These are phyloP conservation scores for Mesocricetus auratus DNA, from an alignment of 2,113 vertebrate genomes.

Conservation along the genomic window DNA sequence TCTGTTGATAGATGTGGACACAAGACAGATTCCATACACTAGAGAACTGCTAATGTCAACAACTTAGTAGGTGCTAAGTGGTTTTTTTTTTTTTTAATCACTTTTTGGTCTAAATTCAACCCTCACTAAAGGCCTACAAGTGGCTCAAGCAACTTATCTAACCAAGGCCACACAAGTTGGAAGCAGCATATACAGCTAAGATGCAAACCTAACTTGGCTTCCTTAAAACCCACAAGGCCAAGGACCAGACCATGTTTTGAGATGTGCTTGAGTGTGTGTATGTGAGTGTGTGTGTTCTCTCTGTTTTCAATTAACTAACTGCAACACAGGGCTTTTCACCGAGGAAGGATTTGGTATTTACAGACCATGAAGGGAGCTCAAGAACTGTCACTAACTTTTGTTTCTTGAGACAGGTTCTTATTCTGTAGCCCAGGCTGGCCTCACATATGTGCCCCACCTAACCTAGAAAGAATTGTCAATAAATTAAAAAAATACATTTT, in stretches of 20 bases:
- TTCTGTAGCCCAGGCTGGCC: neutral
- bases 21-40: neutral
- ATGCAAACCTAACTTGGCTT: neutral
- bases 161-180: neutral
- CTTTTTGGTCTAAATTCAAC: neutral
- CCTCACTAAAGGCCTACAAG: neutral
- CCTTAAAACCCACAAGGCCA: neutral
- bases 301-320: neutral
- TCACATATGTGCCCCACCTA: neutral
- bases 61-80: neutral
- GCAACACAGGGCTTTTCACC: neutral
- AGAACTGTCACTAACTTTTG: neutral
- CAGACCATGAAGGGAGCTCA: neutral
- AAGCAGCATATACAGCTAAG: neutral
- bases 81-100: too few species aligned
- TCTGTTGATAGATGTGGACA: neutral
- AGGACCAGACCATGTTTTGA: neutral
- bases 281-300: neutral
- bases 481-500: neutral
- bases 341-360: conserved; percentile 4
- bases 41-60: neutral
- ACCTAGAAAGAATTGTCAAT: neutral
- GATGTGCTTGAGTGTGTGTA: rapidly evolving
- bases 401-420: neutral
- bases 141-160: neutral